phyloP scores from a whole-genome alignment of 2,888 invertebrate species.

The Frankliniella fusca region DNA sequence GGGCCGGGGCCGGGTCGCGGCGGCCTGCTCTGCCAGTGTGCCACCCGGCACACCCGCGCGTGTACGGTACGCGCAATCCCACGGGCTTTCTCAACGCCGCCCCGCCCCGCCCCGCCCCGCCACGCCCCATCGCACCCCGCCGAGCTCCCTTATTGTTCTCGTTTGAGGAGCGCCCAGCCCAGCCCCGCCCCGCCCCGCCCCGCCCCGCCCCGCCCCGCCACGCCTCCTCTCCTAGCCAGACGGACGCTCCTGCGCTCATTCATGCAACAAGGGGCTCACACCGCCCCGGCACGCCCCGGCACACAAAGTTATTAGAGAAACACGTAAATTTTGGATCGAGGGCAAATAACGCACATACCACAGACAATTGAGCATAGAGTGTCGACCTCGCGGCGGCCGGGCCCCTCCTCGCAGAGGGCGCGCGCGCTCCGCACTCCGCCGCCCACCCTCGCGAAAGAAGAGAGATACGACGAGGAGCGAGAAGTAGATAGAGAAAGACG shows the following conservation, averaged over 20 bases:
- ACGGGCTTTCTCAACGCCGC: neutral
- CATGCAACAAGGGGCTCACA: too few relatives aligned
- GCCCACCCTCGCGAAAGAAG: neutral
- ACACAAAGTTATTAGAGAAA: too few relatives aligned
- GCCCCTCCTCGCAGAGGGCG: neutral
- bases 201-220: neutral
- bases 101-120: neutral
- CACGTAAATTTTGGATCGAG: too few relatives aligned
- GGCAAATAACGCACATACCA: too few relatives aligned
- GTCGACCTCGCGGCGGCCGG: neutral
- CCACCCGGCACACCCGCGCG: too few relatives aligned
- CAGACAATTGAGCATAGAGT: neutral
- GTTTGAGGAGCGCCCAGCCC: neutral
- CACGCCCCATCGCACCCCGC: neutral
- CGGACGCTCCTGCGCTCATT: neutral
- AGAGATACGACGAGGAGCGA: neutral
- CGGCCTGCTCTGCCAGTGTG: too few relatives aligned
- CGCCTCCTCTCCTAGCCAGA: neutral
- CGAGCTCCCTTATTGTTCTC: neutral
- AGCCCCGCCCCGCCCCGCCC: neutral
- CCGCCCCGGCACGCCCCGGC: too few relatives aligned
- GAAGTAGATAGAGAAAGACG: neutral
- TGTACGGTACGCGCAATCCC: neutral
- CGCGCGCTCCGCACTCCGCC: too few relatives aligned
- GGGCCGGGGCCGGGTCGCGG: too few relatives aligned